Percentiles rank a stretch among this genome's conserved stretches.
These are phyloP conservation scores for Brachyptera putata DNA, from an alignment of 2,888 invertebrate genomes.

Conservation along the genomic window DNA sequence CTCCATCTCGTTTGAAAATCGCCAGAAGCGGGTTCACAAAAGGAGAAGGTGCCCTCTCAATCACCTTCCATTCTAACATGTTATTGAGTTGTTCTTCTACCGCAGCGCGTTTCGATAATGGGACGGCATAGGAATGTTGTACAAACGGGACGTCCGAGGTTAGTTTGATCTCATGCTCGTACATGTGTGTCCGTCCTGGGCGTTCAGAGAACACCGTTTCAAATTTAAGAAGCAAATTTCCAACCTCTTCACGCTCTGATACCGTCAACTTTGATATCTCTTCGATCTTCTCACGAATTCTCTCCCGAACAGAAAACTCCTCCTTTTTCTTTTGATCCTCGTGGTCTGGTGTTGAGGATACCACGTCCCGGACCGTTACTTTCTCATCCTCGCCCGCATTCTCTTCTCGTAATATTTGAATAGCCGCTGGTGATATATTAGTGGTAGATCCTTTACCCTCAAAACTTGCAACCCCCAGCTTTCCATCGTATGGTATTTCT, in stretches of 20 bases:
- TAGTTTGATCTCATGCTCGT: background rate
- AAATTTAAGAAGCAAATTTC: background rate
- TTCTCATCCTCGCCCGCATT: no score
- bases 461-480: no score
- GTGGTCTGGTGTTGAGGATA: no score
- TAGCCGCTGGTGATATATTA: no score
- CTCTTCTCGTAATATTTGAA: no score
- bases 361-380: background rate
- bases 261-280: background rate
- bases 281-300: background rate
- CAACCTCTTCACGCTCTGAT: background rate
- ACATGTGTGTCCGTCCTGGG: background rate
- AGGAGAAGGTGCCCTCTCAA: constrained; percentile 2
- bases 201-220: background rate
- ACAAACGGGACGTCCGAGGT: background rate
- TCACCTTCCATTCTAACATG: constrained; percentile 18
- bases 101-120: background rate
- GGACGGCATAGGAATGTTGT: background rate
- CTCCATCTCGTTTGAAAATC: constrained; percentile 19
- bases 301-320: no score
- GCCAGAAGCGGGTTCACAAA: constrained; percentile 18
- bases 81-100: background rate
- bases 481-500: background rate
- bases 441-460: no score
- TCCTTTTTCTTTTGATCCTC: no score